Percentiles rank a stretch among this genome's conserved stretches.
These are phyloP conservation scores for Chymomyza fuscimana DNA, from an alignment of 2,888 invertebrate genomes.

Conservation along the genomic window DNA sequence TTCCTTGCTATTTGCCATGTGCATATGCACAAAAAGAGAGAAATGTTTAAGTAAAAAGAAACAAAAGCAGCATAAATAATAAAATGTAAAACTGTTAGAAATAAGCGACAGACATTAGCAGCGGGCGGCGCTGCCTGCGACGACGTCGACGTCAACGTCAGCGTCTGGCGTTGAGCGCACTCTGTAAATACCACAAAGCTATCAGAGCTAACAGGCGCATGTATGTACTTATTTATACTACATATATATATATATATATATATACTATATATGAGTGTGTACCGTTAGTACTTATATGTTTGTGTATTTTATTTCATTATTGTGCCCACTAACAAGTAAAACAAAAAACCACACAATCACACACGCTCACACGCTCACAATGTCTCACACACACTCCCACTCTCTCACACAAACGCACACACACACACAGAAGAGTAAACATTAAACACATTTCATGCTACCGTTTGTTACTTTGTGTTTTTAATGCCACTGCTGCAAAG, in stretches of 20 bases:
- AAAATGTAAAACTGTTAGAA: constrained; percentile 34
- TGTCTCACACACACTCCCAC: constrained; percentile 30
- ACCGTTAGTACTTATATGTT: constrained; percentile 1
- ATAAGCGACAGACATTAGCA: constrained; percentile 38
- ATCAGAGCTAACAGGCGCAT: constrained; percentile 25
- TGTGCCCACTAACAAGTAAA: constrained; percentile 30
- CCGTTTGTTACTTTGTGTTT: not conserved
- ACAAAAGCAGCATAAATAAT: constrained; percentile 20
- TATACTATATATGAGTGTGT: constrained; percentile 10
- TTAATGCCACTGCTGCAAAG: not conserved
- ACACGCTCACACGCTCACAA: constrained; percentile 22
- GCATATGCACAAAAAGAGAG: not conserved
- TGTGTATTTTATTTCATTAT: constrained; percentile 55
- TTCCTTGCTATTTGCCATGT: not conserved
- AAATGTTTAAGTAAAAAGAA: not conserved
- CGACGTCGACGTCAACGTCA: constrained; percentile 18
- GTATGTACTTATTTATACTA: constrained; percentile 7
- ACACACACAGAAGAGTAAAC: constrained; percentile 16
- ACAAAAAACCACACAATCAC: constrained; percentile 19
- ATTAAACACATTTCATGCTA: constrained; percentile 46
- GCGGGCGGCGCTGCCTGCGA: not conserved
- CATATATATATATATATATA: constrained; percentile 3
- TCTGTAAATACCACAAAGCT: constrained; percentile 51
- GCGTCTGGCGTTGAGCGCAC: constrained; percentile 6
- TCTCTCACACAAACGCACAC: not conserved